Evolutionary conservation across 2,113 vertebrate species (phyloP), one percentile per base, ranked within the genome.

Genomic region (Colius striatus): DNA sequence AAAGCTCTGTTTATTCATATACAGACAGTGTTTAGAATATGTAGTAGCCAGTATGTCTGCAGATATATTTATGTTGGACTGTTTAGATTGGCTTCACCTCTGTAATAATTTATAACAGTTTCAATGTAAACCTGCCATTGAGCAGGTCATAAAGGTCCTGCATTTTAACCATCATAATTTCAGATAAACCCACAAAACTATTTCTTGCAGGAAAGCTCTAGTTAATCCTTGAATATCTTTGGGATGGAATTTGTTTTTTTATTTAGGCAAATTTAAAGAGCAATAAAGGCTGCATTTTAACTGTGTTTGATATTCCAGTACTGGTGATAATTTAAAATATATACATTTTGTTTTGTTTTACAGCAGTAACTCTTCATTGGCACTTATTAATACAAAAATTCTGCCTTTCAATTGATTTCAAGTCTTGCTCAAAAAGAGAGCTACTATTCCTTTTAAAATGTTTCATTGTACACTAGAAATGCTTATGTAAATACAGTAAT

Each of bases 51-150:
- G 98, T 98, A 97, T 98, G 98, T 99, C 98, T 99, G 98, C 98
- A 98, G 98, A 98, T 98, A 98, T 99, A 98, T 99, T 99, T 99
- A 98, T 98, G 98, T 98, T 98, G 98, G 98, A 97, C 98, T 99
- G 98, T 99, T 99, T 99, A 98, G 98, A 97, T 99, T 99, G 98
- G 98, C 98, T 98, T 98, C 98, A 98, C 98, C 97, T 98, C 97
- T 98, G 98, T 98, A 98, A 99, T 99, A 99, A 99, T 99, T 99
- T 99, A 99, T 98, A 98, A 99, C 98, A 98, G 98, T 98, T 98
- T 98, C 98, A 98, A 98, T 99, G 98, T 99, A 99, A 99, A 99
- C 99, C 98, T 98, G 98, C 98, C 98, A 98, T 98, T 97, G 98
- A 98, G 96, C 97, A 98, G 98, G 98, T 98, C 98, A 98, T 97